These are phyloP conservation scores for Rhingia rostrata DNA, from an alignment of 2,888 invertebrate species.

Conservation along the genomic window DNA sequence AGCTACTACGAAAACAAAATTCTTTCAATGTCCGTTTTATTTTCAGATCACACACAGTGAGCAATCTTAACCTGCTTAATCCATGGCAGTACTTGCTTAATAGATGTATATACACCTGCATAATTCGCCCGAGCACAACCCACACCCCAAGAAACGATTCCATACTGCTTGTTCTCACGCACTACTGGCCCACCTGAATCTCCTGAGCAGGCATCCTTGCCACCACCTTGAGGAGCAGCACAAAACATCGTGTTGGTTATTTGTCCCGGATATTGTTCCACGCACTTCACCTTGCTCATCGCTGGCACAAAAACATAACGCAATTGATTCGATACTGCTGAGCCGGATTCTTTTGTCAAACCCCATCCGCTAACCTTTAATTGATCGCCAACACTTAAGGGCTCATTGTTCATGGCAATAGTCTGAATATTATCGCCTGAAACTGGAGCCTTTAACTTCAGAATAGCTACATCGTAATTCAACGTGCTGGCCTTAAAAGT, in stretches of 20 bases:
- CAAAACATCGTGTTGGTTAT: constrained; percentile 79
- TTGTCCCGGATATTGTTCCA: too few relatives aligned
- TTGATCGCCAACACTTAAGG: constrained; percentile 74
- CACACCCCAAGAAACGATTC: constrained; percentile 86
- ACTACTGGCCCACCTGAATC: constrained; percentile 81
- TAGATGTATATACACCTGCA: constrained; percentile 91
- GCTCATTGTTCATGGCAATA: constrained; percentile 77
- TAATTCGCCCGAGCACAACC: constrained; percentile 84
- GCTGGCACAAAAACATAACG: constrained; percentile 77
- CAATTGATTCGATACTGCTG: constrained; percentile 76
- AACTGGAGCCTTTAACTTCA: constrained; percentile 76
- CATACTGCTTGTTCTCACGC: constrained; percentile 82
- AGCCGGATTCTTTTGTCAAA: constrained; percentile 73
- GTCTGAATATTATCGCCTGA: constrained; percentile 77
- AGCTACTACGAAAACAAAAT: too few relatives aligned
- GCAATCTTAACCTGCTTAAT: neutral
- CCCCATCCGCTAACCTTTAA: constrained; percentile 80
- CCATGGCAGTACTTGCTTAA: constrained; percentile 77
- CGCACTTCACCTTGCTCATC: constrained; percentile 37
- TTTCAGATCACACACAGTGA: too few relatives aligned
- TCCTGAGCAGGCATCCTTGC: constrained; percentile 79
- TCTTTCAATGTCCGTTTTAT: too few relatives aligned
- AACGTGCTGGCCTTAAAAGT: constrained; percentile 75
- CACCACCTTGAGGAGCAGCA: constrained; percentile 76
- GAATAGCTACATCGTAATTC: constrained; percentile 78